Conservation (phyloP, 2,888 invertebrate genomes). For the Pristionchus exspectatus region DNA sequence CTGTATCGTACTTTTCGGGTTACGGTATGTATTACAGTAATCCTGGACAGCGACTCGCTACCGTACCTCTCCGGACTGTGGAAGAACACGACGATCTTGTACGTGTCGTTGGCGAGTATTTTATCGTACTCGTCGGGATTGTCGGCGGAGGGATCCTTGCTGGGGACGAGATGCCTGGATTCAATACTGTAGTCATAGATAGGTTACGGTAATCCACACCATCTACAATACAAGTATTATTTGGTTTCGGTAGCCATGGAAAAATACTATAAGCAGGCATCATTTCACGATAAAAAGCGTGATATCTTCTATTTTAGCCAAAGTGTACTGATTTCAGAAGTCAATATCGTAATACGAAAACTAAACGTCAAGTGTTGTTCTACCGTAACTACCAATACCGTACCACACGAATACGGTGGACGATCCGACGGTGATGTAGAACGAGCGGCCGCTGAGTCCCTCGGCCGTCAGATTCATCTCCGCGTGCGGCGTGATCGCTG, state of each 20-base stretch:
- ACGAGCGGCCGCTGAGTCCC: neutral
- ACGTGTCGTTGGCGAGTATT: neutral
- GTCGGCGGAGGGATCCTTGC: neutral
- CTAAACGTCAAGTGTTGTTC: neutral
- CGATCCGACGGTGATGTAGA: neutral
- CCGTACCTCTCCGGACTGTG: neutral
- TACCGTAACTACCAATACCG: neutral
- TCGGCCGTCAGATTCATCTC: neutral
- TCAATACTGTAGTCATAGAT: neutral
- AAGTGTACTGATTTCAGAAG: neutral
- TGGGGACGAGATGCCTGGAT: neutral
- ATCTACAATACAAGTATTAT: too few species aligned
- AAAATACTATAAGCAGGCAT: neutral
- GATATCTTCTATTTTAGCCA: neutral
- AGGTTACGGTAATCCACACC: neutral
- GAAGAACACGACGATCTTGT: slow-evolving; percentile 19
- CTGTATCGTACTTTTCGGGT: too few species aligned
- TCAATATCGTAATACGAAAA: too few species aligned
- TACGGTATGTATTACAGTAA: too few species aligned
- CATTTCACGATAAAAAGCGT: too few species aligned
- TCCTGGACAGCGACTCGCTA: neutral
- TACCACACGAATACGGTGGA: neutral
- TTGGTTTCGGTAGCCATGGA: neutral
- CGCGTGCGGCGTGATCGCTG: neutral
- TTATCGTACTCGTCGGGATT: neutral